Base-by-base conservation (phyloP, 2,797 vertebrate species). In the Dipus sagitta region DNA sequence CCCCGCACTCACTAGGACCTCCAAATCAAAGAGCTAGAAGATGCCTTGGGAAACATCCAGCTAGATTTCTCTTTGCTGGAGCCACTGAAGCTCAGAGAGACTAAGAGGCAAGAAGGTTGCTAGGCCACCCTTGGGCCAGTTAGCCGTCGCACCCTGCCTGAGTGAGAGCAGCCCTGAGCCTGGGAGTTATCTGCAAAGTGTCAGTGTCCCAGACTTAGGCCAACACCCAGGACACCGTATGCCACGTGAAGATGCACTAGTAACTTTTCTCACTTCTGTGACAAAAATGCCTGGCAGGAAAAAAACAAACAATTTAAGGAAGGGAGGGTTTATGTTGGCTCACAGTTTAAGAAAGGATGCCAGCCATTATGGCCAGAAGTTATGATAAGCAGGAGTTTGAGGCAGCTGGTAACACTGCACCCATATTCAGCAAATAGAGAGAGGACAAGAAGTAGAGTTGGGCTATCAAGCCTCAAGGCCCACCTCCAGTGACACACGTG, bases 11-110 rank as follows among this genome's bases (percentile, higher is more conserved):
- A n/a, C 32, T 3, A 32, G 82, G 64, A 71, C 72, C 79, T 90
- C 75, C 38, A 67, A 85, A 93, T 93, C 92, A 96, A 94, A 94
- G 72, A 84, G 60, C 34, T 47, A 72, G 72, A 70, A 90, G 76
- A 67, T 4, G 52, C 62, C 47, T 88, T 68, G 9, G 62, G 89
- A 94, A 87, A 14, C 81, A 82, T 26, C 52, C 34, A 11, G 23
- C 68, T 91, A 47, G 13, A 38, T n/a, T 58, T 77, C 58, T 52
- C 18, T 18, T 20, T 18, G 14, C 32, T 42, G 20, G 10, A 2
- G 21, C 86, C 71, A 26, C 28, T 7, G 17, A 81, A 88, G 68
- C 91, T 82, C 32, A 17, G 38, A 76, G 60, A 80, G 34, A 68
- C 20, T n/a, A 70, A 52, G 62, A 76, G 30, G 30, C 18, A 17